phyloP scores from a whole-genome alignment of 2,888 invertebrate genomes.

The Carpatolechia fugitivella region DNA sequence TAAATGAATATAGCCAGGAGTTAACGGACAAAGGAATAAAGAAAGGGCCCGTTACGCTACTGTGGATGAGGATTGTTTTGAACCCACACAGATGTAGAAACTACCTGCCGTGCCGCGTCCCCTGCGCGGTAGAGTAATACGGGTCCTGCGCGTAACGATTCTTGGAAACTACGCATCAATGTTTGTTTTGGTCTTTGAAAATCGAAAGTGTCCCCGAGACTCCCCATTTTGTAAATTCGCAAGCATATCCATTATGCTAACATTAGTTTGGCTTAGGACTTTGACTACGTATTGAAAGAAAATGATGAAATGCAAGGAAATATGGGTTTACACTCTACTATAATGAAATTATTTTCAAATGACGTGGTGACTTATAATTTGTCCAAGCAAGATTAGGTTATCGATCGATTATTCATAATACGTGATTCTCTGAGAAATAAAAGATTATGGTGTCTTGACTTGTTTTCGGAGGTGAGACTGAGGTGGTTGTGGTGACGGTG shows the following conservation, averaged over 20 bases:
- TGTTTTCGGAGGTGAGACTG: neutral
- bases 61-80: neutral
- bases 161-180: slow-evolving; percentile 21
- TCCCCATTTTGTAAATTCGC: neutral
- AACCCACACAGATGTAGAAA: slow-evolving; percentile 5
- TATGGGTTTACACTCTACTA: too few relatives aligned
- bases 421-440: too few relatives aligned
- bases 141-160: slow-evolving; percentile 18
- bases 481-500: too few relatives aligned
- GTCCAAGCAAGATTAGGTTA: too few relatives aligned
- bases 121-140: slow-evolving; percentile 3
- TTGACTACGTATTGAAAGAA: neutral
- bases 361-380: neutral
- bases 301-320: too few relatives aligned
- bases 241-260: too few relatives aligned
- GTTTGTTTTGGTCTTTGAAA: slow-evolving; percentile 14
- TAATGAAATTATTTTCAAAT: too few relatives aligned
- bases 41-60: neutral
- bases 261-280: too few relatives aligned
- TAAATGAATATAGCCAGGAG: neutral
- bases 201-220: slow-evolving; percentile 15
- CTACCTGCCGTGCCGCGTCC: slow-evolving; percentile 8
- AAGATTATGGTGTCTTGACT: too few relatives aligned
- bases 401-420: neutral
- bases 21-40: slow-evolving; percentile 5